phyloP scores from a whole-genome alignment of 2,797 vertebrate species.

The Eospalax fontanierii region DNA sequence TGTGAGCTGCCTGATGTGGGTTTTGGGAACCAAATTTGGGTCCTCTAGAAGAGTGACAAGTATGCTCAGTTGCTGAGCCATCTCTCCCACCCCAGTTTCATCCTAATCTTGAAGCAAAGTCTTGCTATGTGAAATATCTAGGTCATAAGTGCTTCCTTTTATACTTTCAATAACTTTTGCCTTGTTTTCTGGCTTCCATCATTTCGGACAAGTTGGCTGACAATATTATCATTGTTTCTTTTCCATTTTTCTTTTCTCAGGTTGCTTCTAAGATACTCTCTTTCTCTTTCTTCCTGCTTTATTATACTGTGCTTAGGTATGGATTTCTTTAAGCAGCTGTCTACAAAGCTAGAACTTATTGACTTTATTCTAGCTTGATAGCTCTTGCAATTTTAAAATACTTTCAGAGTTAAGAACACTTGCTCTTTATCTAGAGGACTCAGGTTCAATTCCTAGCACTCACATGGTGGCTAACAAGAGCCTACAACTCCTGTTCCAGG shows the following conservation, averaged over 20 bases:
- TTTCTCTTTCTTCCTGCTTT: background rate
- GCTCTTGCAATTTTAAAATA: slow-evolving; percentile 19
- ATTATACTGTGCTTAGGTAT: background rate
- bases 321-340: slow-evolving; percentile 20
- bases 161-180: slow-evolving; percentile 5
- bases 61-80: too few relatives aligned
- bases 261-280: background rate
- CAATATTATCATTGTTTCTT: background rate
- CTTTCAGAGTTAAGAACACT: background rate
- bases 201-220: slow-evolving; percentile 60
- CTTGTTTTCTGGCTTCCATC: background rate
- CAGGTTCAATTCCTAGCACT: too few relatives aligned
- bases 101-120: slow-evolving; percentile 45
- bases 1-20: too few relatives aligned
- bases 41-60: too few relatives aligned
- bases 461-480: too few relatives aligned
- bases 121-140: slow-evolving; percentile 20
- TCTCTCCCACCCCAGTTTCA: background rate
- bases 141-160: background rate
- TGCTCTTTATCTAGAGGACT: too few relatives aligned
- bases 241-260: background rate
- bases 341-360: slow-evolving; percentile 43
- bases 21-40: too few relatives aligned
- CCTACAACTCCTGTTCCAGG: too few relatives aligned
- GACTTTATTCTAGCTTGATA: slow-evolving; percentile 8